Base-by-base conservation (phyloP, 2,113 vertebrate species). In the Cyanoramphus novaezelandiae region DNA sequence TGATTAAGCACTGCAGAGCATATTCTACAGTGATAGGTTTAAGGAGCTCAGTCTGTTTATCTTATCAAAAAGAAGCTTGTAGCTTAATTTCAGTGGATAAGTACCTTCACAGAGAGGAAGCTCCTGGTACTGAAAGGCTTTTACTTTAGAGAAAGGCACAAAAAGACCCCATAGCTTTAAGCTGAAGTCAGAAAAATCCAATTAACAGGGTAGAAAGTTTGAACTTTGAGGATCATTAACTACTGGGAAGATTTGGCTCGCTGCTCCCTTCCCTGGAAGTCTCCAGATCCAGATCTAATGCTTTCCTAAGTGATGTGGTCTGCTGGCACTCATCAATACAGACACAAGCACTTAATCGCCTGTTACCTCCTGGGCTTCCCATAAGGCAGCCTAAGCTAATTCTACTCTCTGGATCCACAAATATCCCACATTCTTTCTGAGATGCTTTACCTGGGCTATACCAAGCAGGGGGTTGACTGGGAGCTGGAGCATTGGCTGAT, bases 61-160 rank as follows among this genome's bases (percentile, higher is more conserved):
- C 88, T 95, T 70, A 93, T 86, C 83, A 75, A 84, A 86, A 91
- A 67, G 75, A 28, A 84, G 60, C 55, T 94, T 90, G 82, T 94
- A 78, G 86, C 86, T 93, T 94, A 67, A 94, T 96, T 96, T 90
- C 16, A 13, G 41, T 53, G 90, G 85, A 3, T 94, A 74, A 93
- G 91, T 19, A 85, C 82, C 63, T 80, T 72, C 5, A 0, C 18
- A 57, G 78, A 44, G 87, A 94, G 44, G 72, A 65, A 57, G 71
- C 49, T 69, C 53, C 75, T 71, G 86, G 86, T 78, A 50, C 68
- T 62, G 67, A 72, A 85, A 82, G 75, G 57, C 39, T 74, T 47
- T 80, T 67, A 77, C 71, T 90, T 88, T 76, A 63, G 59, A 93
- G 28, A 77, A 93, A 76, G 52, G 44, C 70, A 91, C n/a, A 60